Conservation (phyloP, 2,113 vertebrate genomes). For the Nothocercus julius region DNA sequence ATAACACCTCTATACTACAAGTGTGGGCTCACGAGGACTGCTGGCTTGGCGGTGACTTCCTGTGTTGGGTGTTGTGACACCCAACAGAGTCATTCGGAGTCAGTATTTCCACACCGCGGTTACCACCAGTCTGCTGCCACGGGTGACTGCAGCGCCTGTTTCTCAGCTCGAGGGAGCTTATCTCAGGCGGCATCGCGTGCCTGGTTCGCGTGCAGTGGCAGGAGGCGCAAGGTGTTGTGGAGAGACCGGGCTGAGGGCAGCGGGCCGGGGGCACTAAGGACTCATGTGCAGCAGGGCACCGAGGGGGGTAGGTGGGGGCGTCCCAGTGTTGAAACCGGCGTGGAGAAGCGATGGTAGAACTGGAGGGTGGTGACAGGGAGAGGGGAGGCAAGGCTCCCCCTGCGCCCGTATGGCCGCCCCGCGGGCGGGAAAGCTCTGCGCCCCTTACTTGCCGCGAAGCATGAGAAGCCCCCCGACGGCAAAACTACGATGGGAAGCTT, state of each 20-base stretch:
- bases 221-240: background rate
- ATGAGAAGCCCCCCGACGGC: background rate
- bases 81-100: background rate
- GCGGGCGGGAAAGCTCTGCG: background rate
- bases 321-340: background rate
- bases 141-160: background rate
- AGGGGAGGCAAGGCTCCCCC: background rate
- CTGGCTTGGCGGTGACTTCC: background rate
- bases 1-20: background rate
- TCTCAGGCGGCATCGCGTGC: background rate
- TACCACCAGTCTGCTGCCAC: background rate
- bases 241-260: too few species aligned
- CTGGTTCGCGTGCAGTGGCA: background rate
- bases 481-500: background rate
- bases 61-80: rapidly evolving
- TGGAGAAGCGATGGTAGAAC: background rate
- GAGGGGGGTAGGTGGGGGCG: background rate
- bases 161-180: background rate
- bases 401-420: rapidly evolving
- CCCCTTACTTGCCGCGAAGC: background rate
- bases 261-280: background rate
- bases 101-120: background rate
- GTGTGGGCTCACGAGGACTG: background rate
- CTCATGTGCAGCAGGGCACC: background rate
- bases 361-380: background rate